These are phyloP conservation scores for Scomber japonicus DNA, from an alignment of 2,113 vertebrate genomes.

Conservation along the genomic window DNA sequence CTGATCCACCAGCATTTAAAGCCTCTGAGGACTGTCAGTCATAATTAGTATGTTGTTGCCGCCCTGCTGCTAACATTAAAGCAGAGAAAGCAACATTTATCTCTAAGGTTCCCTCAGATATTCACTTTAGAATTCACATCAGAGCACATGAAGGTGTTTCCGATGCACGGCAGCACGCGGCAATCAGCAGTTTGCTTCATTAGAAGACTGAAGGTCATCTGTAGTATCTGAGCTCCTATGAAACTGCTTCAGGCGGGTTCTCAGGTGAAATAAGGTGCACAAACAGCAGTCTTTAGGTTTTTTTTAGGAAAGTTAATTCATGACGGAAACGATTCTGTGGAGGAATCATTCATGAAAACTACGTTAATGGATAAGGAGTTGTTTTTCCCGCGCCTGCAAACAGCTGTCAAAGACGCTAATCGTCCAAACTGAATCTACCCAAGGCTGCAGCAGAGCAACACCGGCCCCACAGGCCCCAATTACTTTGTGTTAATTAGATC, in stretches of 20 bases:
- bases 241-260: conserved; percentile 18
- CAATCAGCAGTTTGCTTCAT: conserved; percentile 66
- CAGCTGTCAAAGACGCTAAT: too few relatives aligned
- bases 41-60: conserved; percentile 61
- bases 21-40: conserved; percentile 53
- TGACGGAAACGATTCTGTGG: neutral
- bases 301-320: neutral
- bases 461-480: too few relatives aligned
- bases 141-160: conserved; percentile 65
- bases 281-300: conserved; percentile 18
- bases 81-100: conserved; percentile 52
- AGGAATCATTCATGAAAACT: conserved; percentile 8
- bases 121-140: conserved; percentile 59
- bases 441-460: neutral
- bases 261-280: conserved; percentile 1
- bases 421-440: neutral
- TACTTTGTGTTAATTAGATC: too few relatives aligned
- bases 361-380: neutral
- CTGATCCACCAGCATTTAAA: conserved; percentile 6
- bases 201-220: conserved; percentile 66
- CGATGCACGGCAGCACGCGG: conserved; percentile 34
- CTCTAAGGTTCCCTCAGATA: conserved; percentile 56
- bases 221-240: neutral
- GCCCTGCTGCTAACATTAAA: conserved; percentile 57
- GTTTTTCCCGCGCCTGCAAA: neutral